These are phyloP conservation scores for Bergia sp. DNA, from an alignment of 92 coral and sea anemone genomes.

Conservation along the genomic window DNA sequence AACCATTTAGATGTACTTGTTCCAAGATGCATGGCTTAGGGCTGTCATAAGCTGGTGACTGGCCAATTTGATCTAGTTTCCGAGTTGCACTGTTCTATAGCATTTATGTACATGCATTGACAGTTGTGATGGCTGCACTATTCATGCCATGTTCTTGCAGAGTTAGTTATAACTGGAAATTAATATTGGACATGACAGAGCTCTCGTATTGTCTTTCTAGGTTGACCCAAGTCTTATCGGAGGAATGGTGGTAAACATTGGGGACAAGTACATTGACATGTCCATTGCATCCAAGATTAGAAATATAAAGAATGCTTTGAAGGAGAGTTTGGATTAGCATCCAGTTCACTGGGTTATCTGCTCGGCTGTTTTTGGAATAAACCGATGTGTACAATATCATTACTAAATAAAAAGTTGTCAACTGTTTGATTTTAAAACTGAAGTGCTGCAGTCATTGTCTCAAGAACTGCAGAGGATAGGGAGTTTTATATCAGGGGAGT, in stretches of 20 bases:
- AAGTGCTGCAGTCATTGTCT: background rate
- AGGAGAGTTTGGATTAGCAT: slow-evolving; percentile 67
- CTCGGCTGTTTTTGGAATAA: slow-evolving; percentile 13
- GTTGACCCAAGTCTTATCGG: slow-evolving; percentile 93
- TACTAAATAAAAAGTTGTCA: slow-evolving; percentile 10
- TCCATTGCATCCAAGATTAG: slow-evolving; percentile 91
- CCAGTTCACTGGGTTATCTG: slow-evolving; percentile 15
- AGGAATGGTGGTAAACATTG: slow-evolving; percentile 94
- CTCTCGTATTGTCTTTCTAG: slow-evolving; percentile 40
- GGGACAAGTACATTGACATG: slow-evolving; percentile 96
- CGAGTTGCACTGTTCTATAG: too few relatives aligned
- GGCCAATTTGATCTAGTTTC: too few relatives aligned
- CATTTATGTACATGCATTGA: too few relatives aligned
- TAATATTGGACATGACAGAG: background rate
- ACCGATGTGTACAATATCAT: slow-evolving; percentile 28
- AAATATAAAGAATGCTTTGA: slow-evolving; percentile 88
- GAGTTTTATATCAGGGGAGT: too few relatives aligned
- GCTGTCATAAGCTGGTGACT: too few relatives aligned
- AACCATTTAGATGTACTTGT: too few relatives aligned
- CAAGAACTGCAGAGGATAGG: too few relatives aligned
- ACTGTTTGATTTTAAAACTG: slow-evolving; percentile 18
- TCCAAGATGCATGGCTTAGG: too few relatives aligned
- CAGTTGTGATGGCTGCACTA: too few relatives aligned
- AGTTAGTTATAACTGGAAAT: background rate
- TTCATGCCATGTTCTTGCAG: background rate